A percentile compares a stretch with the other conserved stretches of the same genome.
These are phyloP conservation scores for Delphinus delphis DNA, from an alignment of 2,113 vertebrate genomes.

Conservation along the genomic window DNA sequence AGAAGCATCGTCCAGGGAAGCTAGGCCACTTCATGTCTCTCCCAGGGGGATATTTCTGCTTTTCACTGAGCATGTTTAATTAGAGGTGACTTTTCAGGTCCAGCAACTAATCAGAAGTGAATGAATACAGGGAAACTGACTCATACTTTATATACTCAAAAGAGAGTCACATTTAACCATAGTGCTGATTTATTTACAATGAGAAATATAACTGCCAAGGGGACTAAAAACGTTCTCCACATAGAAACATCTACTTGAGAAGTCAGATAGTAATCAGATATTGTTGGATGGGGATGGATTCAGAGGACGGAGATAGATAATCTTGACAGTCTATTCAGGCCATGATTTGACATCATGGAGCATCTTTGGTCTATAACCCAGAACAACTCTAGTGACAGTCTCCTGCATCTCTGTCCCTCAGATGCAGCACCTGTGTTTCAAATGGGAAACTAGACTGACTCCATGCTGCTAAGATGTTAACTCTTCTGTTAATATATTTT, in stretches of 20 bases:
- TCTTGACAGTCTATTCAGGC: neutral
- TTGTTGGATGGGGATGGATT: neutral
- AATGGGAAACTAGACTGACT: neutral
- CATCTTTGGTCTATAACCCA: neutral
- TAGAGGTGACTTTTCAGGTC: neutral
- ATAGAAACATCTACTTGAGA: neutral
- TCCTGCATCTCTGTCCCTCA: neutral
- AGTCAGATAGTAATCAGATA: neutral
- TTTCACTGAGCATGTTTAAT: conserved; percentile 29
- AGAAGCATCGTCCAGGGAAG: neutral
- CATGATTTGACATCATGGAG: neutral
- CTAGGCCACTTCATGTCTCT: neutral
- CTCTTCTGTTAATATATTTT: neutral
- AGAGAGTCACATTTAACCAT: neutral
- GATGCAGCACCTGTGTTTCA: neutral
- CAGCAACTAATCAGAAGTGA: conserved; percentile 17
- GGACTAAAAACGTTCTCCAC: neutral
- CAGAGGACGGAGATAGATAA: neutral
- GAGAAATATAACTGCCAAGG: conserved; percentile 3
- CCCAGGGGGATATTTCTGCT: neutral
- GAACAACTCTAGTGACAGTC: neutral
- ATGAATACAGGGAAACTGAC: neutral
- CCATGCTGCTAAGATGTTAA: neutral
- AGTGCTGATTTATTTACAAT: neutral
- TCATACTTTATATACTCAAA: neutral